Evolutionary conservation across 1,140 invertebrate species (phyloP), one percentile per base, ranked within the genome.

Genomic region (Tribolium castaneum): DNA sequence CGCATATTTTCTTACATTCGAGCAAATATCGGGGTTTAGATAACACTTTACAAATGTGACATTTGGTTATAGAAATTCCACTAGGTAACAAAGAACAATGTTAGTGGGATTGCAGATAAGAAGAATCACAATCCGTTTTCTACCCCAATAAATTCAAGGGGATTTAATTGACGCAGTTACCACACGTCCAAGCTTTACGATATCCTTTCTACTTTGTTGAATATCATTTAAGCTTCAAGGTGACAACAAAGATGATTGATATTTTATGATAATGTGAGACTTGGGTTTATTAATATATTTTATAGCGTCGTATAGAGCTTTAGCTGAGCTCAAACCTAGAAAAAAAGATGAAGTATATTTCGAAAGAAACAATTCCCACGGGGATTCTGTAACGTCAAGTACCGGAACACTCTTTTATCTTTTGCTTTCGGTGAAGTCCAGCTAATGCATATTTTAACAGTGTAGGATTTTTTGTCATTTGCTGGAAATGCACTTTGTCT

Each of bases 361-460:
- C 45, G 59, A 66, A 66, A 5, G 30, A 35, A 35, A 35, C 59
- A 39, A 35, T 66, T 66, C 59, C 30, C 59, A 13, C 4, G 14
- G 45, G 59, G 59, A 35, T 35, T 66, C 22, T 9, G 56, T 10
- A 62, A 22, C 56, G 22, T 62, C 59, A 66, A 35, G 30, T 66
- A 66, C 30, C 59, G 25, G 22, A 66, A 66, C 16, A 66, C 59
- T 66, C 59, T 66, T 66, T 66, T 66, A 66, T 66, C 59, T 66
- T 66, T 66, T 66, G 59, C 59, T 30, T 66, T 66, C 34, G 30
- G 59, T 39, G 22, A 66, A 66, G 59, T 66, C 59, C 30, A 35
- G 3, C 59, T 66, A 66, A 66, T 66, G 30, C 59, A 66, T 66
- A 66, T 66, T 66, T 66, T 25, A 66, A 35, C 14, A 66, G 30